Evolutionary conservation across 2,797 vertebrate genomes (phyloP).

Genomic region (Rhabdomys pumilio): DNA sequence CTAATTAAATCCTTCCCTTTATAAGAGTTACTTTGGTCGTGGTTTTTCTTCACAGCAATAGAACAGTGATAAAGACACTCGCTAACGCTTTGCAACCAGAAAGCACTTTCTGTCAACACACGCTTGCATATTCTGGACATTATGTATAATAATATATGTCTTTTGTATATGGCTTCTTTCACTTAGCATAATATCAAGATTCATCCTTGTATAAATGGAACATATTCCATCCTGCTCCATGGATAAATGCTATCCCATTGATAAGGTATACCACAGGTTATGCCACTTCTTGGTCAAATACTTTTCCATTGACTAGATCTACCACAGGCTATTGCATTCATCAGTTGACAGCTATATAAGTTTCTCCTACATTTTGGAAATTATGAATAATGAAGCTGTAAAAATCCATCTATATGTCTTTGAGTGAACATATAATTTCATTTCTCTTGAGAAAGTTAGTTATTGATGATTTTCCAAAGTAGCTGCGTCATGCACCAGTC

Average conservation of each 20-base stretch:
- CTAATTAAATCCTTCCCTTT: background rate
- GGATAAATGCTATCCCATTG: background rate
- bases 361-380: background rate
- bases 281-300: background rate
- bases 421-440: background rate
- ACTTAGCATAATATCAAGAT: background rate
- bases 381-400: background rate
- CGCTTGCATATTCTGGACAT: background rate
- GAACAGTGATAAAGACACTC: background rate
- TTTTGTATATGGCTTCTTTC: constrained; percentile 7
- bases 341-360: background rate
- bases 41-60: background rate
- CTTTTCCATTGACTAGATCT: background rate
- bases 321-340: background rate
- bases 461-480: constrained; percentile 17
- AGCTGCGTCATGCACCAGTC: background rate
- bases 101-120: background rate
- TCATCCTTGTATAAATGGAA: background rate
- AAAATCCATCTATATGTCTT: background rate
- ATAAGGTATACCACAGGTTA: background rate
- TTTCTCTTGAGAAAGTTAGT: constrained; percentile 21
- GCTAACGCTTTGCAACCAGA: background rate
- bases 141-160: background rate
- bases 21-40: background rate
- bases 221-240: background rate